These are phyloP conservation scores for Sinhomidia bicolor DNA, from an alignment of 2,888 invertebrate genomes.

Conservation along the genomic window DNA sequence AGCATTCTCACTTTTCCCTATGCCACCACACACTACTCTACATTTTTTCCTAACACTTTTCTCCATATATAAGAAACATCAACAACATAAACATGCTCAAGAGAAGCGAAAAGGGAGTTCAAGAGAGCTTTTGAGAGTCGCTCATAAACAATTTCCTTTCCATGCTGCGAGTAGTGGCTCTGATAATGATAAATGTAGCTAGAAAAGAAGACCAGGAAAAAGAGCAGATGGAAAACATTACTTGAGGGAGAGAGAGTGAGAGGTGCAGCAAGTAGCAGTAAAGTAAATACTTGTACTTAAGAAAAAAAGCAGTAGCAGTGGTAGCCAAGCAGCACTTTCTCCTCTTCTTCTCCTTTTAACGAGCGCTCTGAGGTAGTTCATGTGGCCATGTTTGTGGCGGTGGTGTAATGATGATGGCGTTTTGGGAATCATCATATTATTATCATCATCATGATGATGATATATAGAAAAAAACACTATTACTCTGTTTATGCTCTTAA, in stretches of 20 bases:
- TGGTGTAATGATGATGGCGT: constrained; percentile 3
- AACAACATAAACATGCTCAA: too few species aligned
- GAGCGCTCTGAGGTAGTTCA: constrained; percentile 19
- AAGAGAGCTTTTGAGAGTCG: too few species aligned
- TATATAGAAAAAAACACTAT: not conserved
- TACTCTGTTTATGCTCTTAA: not conserved
- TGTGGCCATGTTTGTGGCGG: not conserved
- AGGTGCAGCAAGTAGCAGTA: not conserved
- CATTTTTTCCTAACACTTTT: too few species aligned
- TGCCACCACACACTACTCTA: too few species aligned
- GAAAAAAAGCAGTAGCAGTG: too few species aligned
- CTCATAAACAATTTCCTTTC: too few species aligned
- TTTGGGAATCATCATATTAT: not conserved
- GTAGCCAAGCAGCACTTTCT: too few species aligned
- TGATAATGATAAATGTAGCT: not conserved
- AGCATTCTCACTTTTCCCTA: too few species aligned
- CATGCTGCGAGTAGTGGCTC: too few species aligned
- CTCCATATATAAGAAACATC: too few species aligned
- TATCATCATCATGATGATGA: not conserved
- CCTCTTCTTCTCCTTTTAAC: constrained; percentile 53
- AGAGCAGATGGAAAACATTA: constrained; percentile 20
- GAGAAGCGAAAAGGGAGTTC: too few species aligned
- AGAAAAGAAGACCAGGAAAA: not conserved
- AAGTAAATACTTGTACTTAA: too few species aligned
- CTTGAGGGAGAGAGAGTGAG: constrained; percentile 10